Base-by-base conservation (phyloP, 2,888 invertebrate genomes). In the Polia nebulosa region DNA sequence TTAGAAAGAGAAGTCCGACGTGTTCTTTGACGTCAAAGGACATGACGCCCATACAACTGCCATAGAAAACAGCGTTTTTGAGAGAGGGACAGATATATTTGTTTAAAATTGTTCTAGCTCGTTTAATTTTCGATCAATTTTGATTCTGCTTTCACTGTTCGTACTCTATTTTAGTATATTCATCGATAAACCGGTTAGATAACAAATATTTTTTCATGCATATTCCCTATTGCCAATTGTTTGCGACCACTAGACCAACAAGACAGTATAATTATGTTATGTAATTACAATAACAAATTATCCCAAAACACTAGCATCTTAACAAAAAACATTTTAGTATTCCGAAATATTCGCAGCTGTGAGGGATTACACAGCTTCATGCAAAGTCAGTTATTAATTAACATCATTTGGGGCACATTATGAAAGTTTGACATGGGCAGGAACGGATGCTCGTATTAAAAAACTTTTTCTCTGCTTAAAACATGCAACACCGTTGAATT, bases 401-500 rank as follows among this genome's bases (percentile, higher is more conserved):
- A 85, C 83, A 85, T 80, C 81, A 86, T 84, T 85, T 83, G 81
- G 76, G 80, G 72, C 73, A 83, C 79, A 83, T 85, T 85, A 86
- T 84, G 74, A 78, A 88, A 87, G 83, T 87, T 85, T 81, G 75
- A 84, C 81, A 76, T 68, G 78, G 78, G 65, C 78, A 69, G 69
- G 78, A 74, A 77, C 81, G 85, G 80, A 85, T 83, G 82, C 72
- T 80, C 74, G 83, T 79, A 88, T 87, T 87, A 85, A 87, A 86
- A 89, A 89, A 84, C 73, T 87, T 89, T 85, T 86, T 72, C 81
- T 72, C 60, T 62, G 69, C 75, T 83, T 85, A 76, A 88, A 89
- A 87, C 82, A 86, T 89, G 86, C 85, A 88, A 85, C 82, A 83
- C 52, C 60, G 73, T 79, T 85, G 84, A 89, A 88, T 89, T 66